Evolutionary conservation across 2,113 vertebrate genomes (phyloP), one percentile per base, ranked within the genome.

Genomic region (Tenrec ecaudatus): DNA sequence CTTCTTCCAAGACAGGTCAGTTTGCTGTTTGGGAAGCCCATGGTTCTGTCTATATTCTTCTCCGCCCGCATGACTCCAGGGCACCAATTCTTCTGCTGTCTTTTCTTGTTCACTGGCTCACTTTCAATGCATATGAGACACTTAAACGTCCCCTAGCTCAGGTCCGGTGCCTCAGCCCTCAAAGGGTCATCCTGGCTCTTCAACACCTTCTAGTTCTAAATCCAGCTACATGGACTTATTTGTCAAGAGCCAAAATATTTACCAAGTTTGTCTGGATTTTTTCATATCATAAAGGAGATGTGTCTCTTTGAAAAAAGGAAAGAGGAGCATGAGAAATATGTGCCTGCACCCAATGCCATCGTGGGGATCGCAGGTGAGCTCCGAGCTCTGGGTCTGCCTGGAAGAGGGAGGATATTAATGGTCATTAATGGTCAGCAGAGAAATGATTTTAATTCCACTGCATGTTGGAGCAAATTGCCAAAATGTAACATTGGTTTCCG

Each of bases 341-440:
- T 43, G 73, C 57, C 29, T 0, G 0, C 3, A 2, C 22, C 33
- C 11, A 64, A 6, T 29, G 62, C 62, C 0, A 23, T 2, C 20
- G n/a, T 3, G 17, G 29, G 57, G 36, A 53, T 0, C 31, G 0
- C 1, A 62, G 23, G 47, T 16, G 82, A 33, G n/a, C 0, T 2
- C 47, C 25, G 43, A 47, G 1, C 7, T 27, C 43, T 9, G 2
- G 3, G 64, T n/a, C 29, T 31, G 6, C 33, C 0, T 0, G 2
- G 29, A 82, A 0, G 12, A 58, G 40, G 22, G 82, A 40, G 47
- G 40, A 15, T 5, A 2, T 3, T 36, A 10, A 2, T 0, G 25
- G 76, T 9, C 11, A 2, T 5, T 36, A 10, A 2, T 0, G 31
- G 76, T 9, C 11, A 0, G 73, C 90, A 40, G 66, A 81, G 33